These are phyloP conservation scores for Clostera curtula DNA, from an alignment of 2,888 invertebrate genomes.

Conservation along the genomic window DNA sequence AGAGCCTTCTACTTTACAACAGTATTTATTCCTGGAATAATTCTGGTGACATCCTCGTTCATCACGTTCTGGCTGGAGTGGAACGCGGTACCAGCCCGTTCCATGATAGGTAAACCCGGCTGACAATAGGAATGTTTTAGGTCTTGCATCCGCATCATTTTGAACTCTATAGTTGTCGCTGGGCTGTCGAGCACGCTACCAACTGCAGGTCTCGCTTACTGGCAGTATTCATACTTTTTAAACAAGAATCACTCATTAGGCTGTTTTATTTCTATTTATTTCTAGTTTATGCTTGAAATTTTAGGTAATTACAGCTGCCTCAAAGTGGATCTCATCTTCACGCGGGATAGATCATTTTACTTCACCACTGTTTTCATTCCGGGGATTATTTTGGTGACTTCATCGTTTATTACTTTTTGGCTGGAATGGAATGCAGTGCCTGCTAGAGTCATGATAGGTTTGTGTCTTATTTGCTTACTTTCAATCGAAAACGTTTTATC, in stretches of 20 bases:
- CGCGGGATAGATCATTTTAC: constrained; percentile 96
- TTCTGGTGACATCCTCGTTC: constrained; percentile 89
- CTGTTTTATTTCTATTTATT: constrained; percentile 36
- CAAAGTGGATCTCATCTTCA: constrained; percentile 94
- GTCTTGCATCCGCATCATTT: constrained; percentile 52
- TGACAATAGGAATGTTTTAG: constrained; percentile 53
- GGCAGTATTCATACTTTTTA: constrained; percentile 28
- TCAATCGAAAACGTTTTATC: not conserved
- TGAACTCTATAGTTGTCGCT: constrained; percentile 56
- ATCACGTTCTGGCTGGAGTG: constrained; percentile 94
- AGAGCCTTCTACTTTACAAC: constrained; percentile 93
- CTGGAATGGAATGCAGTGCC: constrained; percentile 98
- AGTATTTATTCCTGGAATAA: constrained; percentile 92
- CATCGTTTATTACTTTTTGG: constrained; percentile 98
- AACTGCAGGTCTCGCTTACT: constrained; percentile 53
- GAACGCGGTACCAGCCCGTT: constrained; percentile 92
- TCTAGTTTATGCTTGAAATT: constrained; percentile 64
- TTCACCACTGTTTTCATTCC: constrained; percentile 98
- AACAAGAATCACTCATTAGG: constrained; percentile 28
- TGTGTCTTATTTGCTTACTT: constrained; percentile 53
- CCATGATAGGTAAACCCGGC: constrained; percentile 86
- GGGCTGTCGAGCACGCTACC: constrained; percentile 58
- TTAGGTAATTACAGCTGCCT: constrained; percentile 97
- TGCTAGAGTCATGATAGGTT: constrained; percentile 97
- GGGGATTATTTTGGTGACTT: constrained; percentile 96